These are phyloP conservation scores for Papilio helenus DNA, from an alignment of 1,140 invertebrate genomes.

Conservation along the genomic window DNA sequence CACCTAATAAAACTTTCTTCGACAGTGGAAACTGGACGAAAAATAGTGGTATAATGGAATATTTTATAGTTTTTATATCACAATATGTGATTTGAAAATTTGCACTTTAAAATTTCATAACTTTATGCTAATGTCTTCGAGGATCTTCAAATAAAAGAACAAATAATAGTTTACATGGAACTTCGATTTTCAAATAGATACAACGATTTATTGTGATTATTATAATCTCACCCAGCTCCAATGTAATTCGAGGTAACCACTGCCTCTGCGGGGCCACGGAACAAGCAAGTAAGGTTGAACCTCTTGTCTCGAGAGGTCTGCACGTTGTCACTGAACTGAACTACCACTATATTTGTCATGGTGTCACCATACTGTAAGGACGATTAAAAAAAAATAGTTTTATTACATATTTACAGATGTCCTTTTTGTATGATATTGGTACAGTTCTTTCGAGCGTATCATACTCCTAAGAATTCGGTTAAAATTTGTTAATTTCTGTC, in stretches of 20 bases:
- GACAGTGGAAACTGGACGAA: neutral
- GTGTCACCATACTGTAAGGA: constrained; percentile 91
- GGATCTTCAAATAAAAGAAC: neutral
- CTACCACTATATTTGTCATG: constrained; percentile 96
- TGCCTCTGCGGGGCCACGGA: constrained; percentile 94
- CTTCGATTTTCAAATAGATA: constrained; percentile 35
- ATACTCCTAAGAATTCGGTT: too few relatives aligned
- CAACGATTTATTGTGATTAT: neutral
- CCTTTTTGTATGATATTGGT: neutral
- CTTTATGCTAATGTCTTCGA: neutral
- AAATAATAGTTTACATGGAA: neutral
- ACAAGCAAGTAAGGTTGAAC: constrained; percentile 95
- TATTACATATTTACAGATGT: neutral
- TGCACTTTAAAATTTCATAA: neutral
- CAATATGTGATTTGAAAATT: neutral
- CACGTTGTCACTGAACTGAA: constrained; percentile 96
- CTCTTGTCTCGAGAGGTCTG: constrained; percentile 95
- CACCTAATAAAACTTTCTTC: too few relatives aligned
- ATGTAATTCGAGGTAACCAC: constrained; percentile 97
- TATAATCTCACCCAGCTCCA: constrained; percentile 90
- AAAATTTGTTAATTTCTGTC: too few relatives aligned
- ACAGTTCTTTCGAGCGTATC: neutral
- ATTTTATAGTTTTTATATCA: neutral
- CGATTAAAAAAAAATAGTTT: neutral
- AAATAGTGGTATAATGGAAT: neutral